A percentile compares a stretch with the other conserved stretches of the same genome.
Evolutionary conservation across 2,113 vertebrate genomes (phyloP).

Genomic region (Psilopsiagon aurifrons): DNA sequence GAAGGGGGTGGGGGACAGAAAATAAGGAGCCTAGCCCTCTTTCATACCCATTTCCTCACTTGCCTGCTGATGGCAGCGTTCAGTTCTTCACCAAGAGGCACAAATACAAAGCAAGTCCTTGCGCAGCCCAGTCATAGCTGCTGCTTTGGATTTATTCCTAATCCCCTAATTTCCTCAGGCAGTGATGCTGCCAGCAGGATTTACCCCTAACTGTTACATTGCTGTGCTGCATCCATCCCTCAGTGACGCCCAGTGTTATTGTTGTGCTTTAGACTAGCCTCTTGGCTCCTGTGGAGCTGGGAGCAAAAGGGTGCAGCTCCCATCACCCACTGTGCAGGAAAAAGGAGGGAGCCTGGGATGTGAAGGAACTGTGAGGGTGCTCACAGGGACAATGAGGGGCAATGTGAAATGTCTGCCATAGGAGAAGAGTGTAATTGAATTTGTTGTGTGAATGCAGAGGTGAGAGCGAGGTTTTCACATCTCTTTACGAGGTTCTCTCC

Average conservation of each 20-base stretch:
- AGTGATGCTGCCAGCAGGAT: not conserved
- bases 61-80: fast-evolving
- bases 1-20: not conserved
- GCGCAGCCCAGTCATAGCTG: not conserved
- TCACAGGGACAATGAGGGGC: fast-evolving
- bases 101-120: not conserved
- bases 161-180: not conserved
- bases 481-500: not conserved
- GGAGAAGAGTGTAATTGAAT: not conserved
- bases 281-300: fast-evolving
- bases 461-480: not conserved
- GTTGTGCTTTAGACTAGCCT: not conserved
- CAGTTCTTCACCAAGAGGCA: not conserved
- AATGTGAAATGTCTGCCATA: fast-evolving
- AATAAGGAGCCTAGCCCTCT: not conserved
- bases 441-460: not conserved
- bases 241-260: fast-evolving
- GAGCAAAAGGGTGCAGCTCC: not conserved
- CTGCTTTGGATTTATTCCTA: not conserved
- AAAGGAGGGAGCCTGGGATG: fast-evolving
- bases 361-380: not conserved
- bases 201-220: fast-evolving
- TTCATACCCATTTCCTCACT: not conserved
- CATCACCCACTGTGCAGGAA: not conserved
- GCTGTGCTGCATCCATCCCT: not conserved